Base-by-base conservation (phyloP, 2,113 vertebrate genomes). In the Cyrtonyx montezumae region DNA sequence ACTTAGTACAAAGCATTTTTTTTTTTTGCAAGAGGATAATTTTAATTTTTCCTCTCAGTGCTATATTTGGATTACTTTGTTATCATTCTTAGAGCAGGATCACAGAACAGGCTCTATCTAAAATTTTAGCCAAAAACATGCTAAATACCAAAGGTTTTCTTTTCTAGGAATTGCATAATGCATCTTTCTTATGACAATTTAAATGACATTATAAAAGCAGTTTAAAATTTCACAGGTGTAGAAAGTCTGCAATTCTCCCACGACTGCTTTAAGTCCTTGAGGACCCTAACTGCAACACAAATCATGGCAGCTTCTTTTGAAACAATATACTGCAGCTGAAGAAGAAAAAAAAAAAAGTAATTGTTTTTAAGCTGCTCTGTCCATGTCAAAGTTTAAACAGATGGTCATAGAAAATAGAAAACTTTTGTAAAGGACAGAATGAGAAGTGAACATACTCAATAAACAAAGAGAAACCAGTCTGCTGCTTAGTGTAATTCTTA, bases 291-390 rank as follows among this genome's bases (percentile, higher is more conserved):
- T 56, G 17, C 91, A 63, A 61, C 59, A 87, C 17, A 61, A 87
- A 92, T 83, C 66, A 46, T 78, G 34, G 30, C 70, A 95, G 68
- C 84, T 89, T 95, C 85, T 93, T 65, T 94, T 96, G 88, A 96
- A 93, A 94, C 37, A 92, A 90, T 91, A 48, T 80, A 93, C 77
- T 95, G 91, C 53, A 62, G 74, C 49, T 92, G 87, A 82, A 89
- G 80, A 91, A 76, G 73, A 58, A 53, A 53, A 53, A 49, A 49
- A 49, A 96, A 95, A 97, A 95, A 93, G n/a, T n/a, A n/a, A 75
- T 63, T 89, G n/a, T 81, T 97, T 96, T 95, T 79, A 95, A 97
- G 92, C 91, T 94, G 69, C 53, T 88, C 68, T 91, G 58, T 58
- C 88, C 62, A 88, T 92, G 85, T 79, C 73, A 93, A 92, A 88